These are phyloP conservation scores for Hemicentrotus pulcherrimus DNA, from an alignment of 35 echinoderm and acorn worm species.

Conservation along the genomic window DNA sequence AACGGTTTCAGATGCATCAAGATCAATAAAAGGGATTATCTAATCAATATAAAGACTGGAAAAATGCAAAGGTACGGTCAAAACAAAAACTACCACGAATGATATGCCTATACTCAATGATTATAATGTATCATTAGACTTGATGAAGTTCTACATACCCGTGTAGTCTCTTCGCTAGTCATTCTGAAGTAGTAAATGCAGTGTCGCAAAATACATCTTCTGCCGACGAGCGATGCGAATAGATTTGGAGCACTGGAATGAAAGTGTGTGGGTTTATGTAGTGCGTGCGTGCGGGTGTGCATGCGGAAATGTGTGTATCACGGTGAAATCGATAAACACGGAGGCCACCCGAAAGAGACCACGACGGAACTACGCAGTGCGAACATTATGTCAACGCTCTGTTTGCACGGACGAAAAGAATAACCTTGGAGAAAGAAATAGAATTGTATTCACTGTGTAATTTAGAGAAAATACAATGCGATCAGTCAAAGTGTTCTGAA, in stretches of 20 bases:
- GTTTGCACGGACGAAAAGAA: not conserved
- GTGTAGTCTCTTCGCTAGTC: not conserved
- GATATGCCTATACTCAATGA: not conserved
- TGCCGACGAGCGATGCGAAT: not conserved
- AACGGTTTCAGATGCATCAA: not conserved
- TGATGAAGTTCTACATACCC: not conserved
- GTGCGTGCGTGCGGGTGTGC: not conserved
- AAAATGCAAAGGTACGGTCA: not conserved
- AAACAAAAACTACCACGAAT: not conserved
- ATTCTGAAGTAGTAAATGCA: not conserved
- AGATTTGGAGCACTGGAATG: not conserved
- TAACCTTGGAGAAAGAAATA: not conserved
- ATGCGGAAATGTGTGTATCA: not conserved
- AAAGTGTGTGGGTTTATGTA: not conserved
- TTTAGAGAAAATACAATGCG: not conserved
- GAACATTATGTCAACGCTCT: slow-evolving; percentile 2
- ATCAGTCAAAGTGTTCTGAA: not conserved
- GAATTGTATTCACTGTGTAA: not conserved
- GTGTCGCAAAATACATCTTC: not conserved
- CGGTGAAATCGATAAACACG: not conserved
- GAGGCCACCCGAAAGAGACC: not conserved
- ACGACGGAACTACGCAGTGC: not conserved
- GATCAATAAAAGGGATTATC: not conserved
- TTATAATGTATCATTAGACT: not conserved
- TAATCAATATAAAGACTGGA: not conserved